Evolutionary conservation across 2,113 vertebrate species (phyloP).

Genomic region (Pterophyllum scalare): DNA sequence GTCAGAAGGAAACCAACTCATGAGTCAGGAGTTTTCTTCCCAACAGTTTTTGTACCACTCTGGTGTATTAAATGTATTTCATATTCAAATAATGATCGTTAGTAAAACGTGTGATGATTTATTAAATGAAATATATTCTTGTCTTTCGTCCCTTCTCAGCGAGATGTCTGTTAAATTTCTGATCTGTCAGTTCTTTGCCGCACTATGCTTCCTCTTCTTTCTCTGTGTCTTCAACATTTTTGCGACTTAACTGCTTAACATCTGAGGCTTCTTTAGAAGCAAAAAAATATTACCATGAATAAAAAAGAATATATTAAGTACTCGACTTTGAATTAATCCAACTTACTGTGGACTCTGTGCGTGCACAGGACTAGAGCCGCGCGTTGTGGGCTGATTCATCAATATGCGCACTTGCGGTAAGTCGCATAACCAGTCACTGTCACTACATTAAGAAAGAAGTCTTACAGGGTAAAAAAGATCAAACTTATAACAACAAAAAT

Average conservation of each 20-base stretch:
- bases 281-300: not conserved
- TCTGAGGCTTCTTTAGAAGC: not conserved
- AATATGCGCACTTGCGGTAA: not conserved
- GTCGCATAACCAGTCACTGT: not conserved
- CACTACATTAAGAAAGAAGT: not conserved
- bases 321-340: not conserved
- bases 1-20: constrained; percentile 32
- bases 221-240: not conserved
- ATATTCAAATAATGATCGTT: not conserved
- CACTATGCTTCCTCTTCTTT: not conserved
- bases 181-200: not conserved
- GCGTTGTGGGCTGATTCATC: not conserved
- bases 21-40: constrained; percentile 11
- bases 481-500: not conserved
- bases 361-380: not conserved
- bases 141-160: not conserved
- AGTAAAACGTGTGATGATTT: not conserved
- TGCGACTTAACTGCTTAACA: not conserved
- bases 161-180: not conserved
- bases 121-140: not conserved
- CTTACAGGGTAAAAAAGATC: not conserved
- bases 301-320: not conserved
- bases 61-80: constrained; percentile 6
- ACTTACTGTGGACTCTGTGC: not conserved
- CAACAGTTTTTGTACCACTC: not conserved